A percentile compares a stretch with the other conserved stretches of the same genome.
Evolutionary conservation across 92 coral and sea anemone species (phyloP).

Genomic region (Epizoanthus stellaris): DNA sequence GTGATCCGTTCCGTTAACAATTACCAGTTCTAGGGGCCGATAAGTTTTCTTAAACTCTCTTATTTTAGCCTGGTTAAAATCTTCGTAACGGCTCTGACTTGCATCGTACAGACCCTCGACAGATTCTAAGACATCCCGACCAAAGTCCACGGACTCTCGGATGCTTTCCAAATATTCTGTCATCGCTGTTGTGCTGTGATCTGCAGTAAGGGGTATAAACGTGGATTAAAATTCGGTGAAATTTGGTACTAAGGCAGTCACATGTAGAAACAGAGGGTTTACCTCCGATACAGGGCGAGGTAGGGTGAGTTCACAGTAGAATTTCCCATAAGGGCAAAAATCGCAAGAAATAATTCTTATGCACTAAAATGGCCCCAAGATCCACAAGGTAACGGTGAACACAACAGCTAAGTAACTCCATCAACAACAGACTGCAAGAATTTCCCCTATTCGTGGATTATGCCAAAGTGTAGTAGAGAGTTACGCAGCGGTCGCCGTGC

Average conservation of each 20-base stretch:
- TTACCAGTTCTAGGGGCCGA: conserved; percentile 32
- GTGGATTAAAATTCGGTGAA: background rate
- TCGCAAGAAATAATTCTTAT: too few species aligned
- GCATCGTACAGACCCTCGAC: conserved; percentile 21
- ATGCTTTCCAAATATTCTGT: conserved; percentile 28
- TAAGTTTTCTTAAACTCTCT: conserved; percentile 26
- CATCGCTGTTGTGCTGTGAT: background rate
- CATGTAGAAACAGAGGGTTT: background rate
- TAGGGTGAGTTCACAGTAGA: too few species aligned
- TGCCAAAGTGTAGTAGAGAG: too few species aligned
- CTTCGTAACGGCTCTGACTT: conserved; percentile 6
- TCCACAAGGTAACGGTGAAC: too few species aligned
- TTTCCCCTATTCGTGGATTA: too few species aligned
- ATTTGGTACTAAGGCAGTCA: background rate
- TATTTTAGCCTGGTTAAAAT: background rate
- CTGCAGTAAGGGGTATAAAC: background rate
- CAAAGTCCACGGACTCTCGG: conserved; percentile 33
- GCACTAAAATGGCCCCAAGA: too few species aligned
- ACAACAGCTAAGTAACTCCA: too few species aligned
- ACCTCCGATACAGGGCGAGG: background rate
- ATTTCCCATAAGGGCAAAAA: too few species aligned
- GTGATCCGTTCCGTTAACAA: conserved; percentile 23
- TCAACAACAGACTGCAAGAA: too few species aligned
- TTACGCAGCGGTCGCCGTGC: too few species aligned
- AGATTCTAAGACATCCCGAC: conserved; percentile 8